Evolutionary conservation across 2,888 invertebrate species (phyloP).

Genomic region (Neelides folsomi): DNA sequence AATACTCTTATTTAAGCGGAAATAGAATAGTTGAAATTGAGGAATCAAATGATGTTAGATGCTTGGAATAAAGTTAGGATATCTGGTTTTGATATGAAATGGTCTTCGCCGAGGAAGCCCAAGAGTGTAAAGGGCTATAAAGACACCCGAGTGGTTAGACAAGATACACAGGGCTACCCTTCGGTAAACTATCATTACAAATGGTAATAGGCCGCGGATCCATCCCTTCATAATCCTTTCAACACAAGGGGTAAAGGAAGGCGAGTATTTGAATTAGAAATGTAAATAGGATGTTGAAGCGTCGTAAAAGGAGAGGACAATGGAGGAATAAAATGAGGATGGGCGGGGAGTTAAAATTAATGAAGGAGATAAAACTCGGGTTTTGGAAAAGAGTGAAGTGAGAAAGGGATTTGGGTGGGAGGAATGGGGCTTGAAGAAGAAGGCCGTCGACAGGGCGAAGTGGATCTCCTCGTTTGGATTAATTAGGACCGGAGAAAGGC

Average conservation of each 20-base stretch:
- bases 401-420: neutral
- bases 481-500: conserved; percentile 5
- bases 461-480: conserved; percentile 13
- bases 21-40: too few relatives aligned
- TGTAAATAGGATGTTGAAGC: neutral
- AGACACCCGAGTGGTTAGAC: conserved; percentile 10
- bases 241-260: too few relatives aligned
- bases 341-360: neutral
- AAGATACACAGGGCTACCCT: neutral
- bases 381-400: neutral
- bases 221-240: too few relatives aligned
- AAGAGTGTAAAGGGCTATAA: neutral
- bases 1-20: too few relatives aligned
- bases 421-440: neutral
- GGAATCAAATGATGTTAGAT: too few relatives aligned
- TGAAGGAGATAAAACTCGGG: neutral
- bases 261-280: neutral
- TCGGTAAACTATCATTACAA: too few relatives aligned
- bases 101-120: neutral
- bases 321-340: conserved; percentile 4
- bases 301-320: neutral
- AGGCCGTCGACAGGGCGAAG: conserved; percentile 4
- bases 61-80: too few relatives aligned
- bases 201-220: too few relatives aligned
- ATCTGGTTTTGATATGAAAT: too few relatives aligned